Conservation (phyloP, 2,113 vertebrate species). For the Myxocyprinus asiaticus region DNA sequence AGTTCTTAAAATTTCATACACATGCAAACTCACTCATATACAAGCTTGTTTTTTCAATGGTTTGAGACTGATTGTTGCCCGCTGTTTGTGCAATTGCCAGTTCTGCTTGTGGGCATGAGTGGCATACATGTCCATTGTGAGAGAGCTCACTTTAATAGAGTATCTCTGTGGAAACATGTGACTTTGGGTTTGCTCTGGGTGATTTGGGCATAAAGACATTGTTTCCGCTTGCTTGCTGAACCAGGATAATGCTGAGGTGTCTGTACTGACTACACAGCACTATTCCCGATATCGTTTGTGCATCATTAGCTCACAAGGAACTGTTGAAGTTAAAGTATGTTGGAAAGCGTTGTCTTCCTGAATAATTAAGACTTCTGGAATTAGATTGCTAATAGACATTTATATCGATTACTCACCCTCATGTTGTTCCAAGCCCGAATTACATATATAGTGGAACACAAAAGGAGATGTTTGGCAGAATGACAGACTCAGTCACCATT, state of each 20-base stretch:
- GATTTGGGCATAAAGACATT: not conserved
- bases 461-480: no score
- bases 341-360: no score
- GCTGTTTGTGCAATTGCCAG: conserved; percentile 1
- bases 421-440: no score
- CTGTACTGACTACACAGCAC: not conserved
- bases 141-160: not conserved
- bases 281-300: no score
- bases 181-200: not conserved
- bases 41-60: not conserved
- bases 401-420: no score
- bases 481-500: no score
- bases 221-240: conserved; percentile 28
- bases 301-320: no score
- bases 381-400: no score
- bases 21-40: not conserved
- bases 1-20: not conserved
- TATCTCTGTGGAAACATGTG: not conserved
- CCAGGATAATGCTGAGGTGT: conserved; percentile 14
- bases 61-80: not conserved
- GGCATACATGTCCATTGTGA: no score
- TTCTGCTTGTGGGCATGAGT: not conserved
- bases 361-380: no score
- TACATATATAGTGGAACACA: no score
- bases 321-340: no score